Evolutionary conservation across 2,797 vertebrate species (phyloP), one percentile per base, ranked within the genome.

Genomic region (Acanthurus tractus): DNA sequence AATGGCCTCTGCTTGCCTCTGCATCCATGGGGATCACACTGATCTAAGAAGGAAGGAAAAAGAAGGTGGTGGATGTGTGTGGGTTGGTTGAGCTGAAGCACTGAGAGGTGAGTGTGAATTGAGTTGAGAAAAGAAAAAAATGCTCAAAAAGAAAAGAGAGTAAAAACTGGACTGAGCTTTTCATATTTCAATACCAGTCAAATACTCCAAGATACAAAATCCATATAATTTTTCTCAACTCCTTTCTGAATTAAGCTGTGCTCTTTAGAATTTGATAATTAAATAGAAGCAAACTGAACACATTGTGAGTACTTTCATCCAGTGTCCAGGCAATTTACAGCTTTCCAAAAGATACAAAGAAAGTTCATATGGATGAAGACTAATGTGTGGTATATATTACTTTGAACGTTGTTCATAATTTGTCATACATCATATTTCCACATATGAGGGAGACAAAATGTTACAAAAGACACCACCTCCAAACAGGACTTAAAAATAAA

Each of bases 71-170:
- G 34, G n/a, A 36, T 25, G n/a, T 63, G 53, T 42, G 53, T 70
- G 45, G 64, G 64, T 20, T 6, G 25, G 61, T 44, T 0, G 9
- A 56, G 42, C 20, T 42, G 50, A 11, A 57, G 34, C 42, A 22
- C 44, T 23, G 6, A 45, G 34, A 38, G 20, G 18, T 1, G 6
- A 65, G 38, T 8, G 9, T 17, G 49, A 46, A 3, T 7, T 48
- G 29, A 42, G 4, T 50, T 25, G 15, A 20, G 42, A 57, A 54
- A 74, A 65, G 15, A 44, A 42, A 61, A 15, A 62, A 46, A 38
- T 38, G 13, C 6, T 13, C 22, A n/a, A 63, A 50, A 49, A 64
- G 36, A 20, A 6, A 3, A 36, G 38, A 45, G n/a, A 44, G 38
- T 34, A 34, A 36, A 29, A 48, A 18, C n/a, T 17, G 29, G 14